Base-by-base conservation (phyloP, 1,140 invertebrate species). In the Rhyacophila brunnea region DNA sequence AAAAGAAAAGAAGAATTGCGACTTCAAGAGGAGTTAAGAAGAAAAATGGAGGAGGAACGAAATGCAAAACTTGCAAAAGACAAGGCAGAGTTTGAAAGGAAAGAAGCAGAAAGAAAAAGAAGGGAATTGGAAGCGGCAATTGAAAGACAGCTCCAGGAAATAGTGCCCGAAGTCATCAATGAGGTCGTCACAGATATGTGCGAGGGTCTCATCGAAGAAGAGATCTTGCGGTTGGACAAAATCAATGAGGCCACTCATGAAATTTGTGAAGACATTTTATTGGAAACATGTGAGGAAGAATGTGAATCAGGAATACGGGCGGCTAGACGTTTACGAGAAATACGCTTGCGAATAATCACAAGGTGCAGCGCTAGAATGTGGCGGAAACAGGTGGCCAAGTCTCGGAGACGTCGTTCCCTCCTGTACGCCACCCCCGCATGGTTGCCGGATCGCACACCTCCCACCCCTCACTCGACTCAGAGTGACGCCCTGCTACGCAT, bases 381-480 rank as follows among this genome's bases (percentile, higher is more conserved):
- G 62, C 71, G 74, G 23, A 66, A 70, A 35, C 78, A 80, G 17
- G 72, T 77, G 10, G 74, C 71, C 15, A 82, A 81, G 58, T 73
- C 76, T 60, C 81, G 80, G 72, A 74, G 74, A 44, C 71, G 72
- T 43, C 74, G 64, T 60, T 72, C 68, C 49, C 73, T 84, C 7
- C 67, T 87, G 28, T 81, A 86, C 58, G 76, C 78, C 52, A 85
- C 81, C 6, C 85, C 85, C 0, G 74, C 84, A 13, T 87, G 85
- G 84, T 65, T 86, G 14, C 71, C 81, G 36, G 71, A 71, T 7
- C 72, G 73, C 11, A 79, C 77, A 38, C 68, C 81, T 0, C 51
- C 70, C 4, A 73, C 82, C 54, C 80, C 77, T 42, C 67, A 72
- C 18, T 62, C 75, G 1, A 72, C 79, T 17, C 81, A 85, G 68